Evolutionary conservation across 1,140 invertebrate species (phyloP), one percentile per base, ranked within the genome.

Genomic region (Pseudomyrmex gracilis): DNA sequence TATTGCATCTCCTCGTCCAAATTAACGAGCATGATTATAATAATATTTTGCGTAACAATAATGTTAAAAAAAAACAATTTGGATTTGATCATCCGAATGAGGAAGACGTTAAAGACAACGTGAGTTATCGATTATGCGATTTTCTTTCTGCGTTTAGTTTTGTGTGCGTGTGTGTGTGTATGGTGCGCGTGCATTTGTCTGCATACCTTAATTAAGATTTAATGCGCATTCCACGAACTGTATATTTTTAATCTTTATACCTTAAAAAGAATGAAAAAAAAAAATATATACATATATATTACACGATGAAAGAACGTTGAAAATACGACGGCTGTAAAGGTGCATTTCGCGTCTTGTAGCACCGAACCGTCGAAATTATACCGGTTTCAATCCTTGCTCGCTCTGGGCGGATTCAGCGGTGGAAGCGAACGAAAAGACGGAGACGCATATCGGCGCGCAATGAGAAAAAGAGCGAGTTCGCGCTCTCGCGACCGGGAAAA

Each of bases 341-440:
- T 43, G 73, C 24, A 47, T 63, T 49, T n/a, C 74, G 17, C 45
- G 58, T 63, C 73, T 13, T 17, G 57, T 13, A 66, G 47, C 51
- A 17, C 15, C 24, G 66, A 49, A 58, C 66, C 66, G 66, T 58
- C 76, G 76, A 80, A 80, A 80, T 80, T 58, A 47, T 80, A 80
- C 66, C 76, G 76, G 76, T 80, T 70, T 67, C 74, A 34, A 66
- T 78, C 4, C 15, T 17, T 49, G 60, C 22, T 76, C 73, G 73
- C 58, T 66, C 47, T 63, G 74, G 49, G 63, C 64, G 34, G 5
- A n/a, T 67, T 68, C 74, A 57, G 64, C 53, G 34, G 22, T 17
- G 20, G 17, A 10, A 8, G 61, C 24, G 34, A 17, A 47, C 43
- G 76, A 71, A 80, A 80, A 71, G 66, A 70, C 64, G 53, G 53